Evolutionary conservation across 2,888 invertebrate genomes (phyloP).

Genomic region (Leptogaster cylindrica): DNA sequence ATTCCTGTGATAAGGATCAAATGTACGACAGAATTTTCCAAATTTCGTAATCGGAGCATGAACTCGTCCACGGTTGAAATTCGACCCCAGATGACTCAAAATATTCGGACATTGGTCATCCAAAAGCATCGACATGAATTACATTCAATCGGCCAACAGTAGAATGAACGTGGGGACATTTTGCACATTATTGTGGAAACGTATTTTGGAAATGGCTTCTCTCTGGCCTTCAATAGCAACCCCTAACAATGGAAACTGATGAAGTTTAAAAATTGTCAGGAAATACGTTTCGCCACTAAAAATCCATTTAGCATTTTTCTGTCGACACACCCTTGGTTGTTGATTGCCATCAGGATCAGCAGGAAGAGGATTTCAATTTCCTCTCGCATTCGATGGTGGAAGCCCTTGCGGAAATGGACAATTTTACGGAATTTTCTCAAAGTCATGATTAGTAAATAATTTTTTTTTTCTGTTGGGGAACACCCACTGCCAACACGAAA

Average conservation of each 20-base stretch:
- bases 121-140: too few species aligned
- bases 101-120: too few species aligned
- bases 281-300: constrained; percentile 12
- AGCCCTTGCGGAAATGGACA: constrained; percentile 36
- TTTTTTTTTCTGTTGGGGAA: not conserved
- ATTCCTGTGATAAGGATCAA: too few species aligned
- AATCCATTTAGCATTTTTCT: not conserved
- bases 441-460: constrained; percentile 39
- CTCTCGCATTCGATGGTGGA: constrained; percentile 23
- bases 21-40: too few species aligned
- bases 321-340: not conserved
- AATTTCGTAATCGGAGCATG: too few species aligned
- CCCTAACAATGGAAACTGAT: constrained; percentile 18
- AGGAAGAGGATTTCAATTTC: constrained; percentile 40
- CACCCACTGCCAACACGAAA: not conserved
- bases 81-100: too few species aligned
- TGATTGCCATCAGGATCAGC: constrained; percentile 35
- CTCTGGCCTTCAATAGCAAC: not conserved
- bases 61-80: too few species aligned
- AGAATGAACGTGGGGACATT: too few species aligned
- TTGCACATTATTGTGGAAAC: too few species aligned
- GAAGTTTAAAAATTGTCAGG: constrained; percentile 29
- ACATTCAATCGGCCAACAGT: too few species aligned
- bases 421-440: constrained; percentile 32
- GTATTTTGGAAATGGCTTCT: too few species aligned